These are phyloP conservation scores for Formica selysi DNA, from an alignment of 1,140 invertebrate species.

Conservation along the genomic window DNA sequence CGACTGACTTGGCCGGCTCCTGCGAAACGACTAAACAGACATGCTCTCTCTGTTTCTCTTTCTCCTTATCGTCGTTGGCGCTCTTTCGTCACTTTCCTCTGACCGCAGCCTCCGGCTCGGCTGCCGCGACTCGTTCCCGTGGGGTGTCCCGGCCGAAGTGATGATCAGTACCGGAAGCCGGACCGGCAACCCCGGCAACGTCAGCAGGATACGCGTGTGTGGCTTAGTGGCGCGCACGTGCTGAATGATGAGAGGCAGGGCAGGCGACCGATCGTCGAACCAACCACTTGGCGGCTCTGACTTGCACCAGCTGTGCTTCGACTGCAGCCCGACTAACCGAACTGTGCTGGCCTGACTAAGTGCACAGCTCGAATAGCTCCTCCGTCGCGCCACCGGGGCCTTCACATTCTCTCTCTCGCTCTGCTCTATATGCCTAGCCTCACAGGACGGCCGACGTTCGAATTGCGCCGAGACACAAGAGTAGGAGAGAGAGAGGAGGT, in stretches of 20 bases:
- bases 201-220: not conserved
- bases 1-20: slow-evolving; percentile 47
- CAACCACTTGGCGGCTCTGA: not conserved
- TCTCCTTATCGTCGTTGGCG: slow-evolving; percentile 31
- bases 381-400: slow-evolving; percentile 23
- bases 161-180: not conserved
- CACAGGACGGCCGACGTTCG: not conserved
- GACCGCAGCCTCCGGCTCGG: not conserved
- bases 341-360: slow-evolving; percentile 28
- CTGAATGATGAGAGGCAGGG: not conserved
- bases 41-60: too few species aligned
- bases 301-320: slow-evolving; percentile 15
- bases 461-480: slow-evolving; percentile 33
- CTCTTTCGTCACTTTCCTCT: not conserved
- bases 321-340: slow-evolving; percentile 34
- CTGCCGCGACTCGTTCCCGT: slow-evolving; percentile 6
- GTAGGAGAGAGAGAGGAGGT: slow-evolving; percentile 6
- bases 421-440: not conserved
- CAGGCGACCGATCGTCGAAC: not conserved
- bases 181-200: not conserved
- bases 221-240: slow-evolving; percentile 24
- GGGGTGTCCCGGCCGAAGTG: not conserved
- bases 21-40: slow-evolving; percentile 46
- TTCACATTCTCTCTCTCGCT: slow-evolving; percentile 1
- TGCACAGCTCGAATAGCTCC: slow-evolving; percentile 16